Percentiles rank a stretch among this genome's conserved stretches.
Evolutionary conservation across 2,888 invertebrate genomes (phyloP).

Genomic region (Piscicola geometra): DNA sequence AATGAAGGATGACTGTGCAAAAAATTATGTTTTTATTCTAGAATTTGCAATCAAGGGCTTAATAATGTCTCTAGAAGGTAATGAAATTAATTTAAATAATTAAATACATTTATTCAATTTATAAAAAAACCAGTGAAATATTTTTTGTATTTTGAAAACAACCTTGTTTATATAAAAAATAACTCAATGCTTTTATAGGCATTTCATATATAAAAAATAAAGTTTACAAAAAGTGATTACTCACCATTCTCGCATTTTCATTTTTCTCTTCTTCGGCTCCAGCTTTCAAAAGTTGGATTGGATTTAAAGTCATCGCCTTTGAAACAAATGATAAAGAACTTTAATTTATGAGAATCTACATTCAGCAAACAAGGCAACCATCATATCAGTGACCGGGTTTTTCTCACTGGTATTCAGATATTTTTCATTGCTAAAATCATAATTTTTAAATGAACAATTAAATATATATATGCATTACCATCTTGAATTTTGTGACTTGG

Average conservation of each 20-base stretch:
- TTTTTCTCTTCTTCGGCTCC: conserved; percentile 97
- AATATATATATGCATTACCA: too few species aligned
- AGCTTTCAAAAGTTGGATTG: conserved; percentile 85
- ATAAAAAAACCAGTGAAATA: conserved; percentile 12
- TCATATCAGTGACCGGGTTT: not conserved
- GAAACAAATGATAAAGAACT: not conserved
- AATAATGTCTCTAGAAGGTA: too few species aligned
- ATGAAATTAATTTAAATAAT: too few species aligned
- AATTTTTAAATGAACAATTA: too few species aligned
- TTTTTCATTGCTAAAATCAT: not conserved
- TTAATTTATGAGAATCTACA: not conserved
- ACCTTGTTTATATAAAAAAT: too few species aligned
- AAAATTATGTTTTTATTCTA: too few species aligned
- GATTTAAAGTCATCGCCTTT: conserved; percentile 65
- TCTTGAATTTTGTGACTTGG: too few species aligned
- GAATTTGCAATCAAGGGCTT: too few species aligned
- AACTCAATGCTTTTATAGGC: too few species aligned
- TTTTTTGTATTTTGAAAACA: not conserved
- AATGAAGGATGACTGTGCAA: conserved; percentile 85
- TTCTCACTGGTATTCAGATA: too few species aligned
- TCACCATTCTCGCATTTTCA: conserved; percentile 81
- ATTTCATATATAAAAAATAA: too few species aligned
- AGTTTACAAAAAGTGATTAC: conserved; percentile 35
- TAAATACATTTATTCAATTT: not conserved
- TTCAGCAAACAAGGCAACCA: not conserved